phyloP scores from a whole-genome alignment of 1,140 invertebrate species.

The Monomorium pharaonis region DNA sequence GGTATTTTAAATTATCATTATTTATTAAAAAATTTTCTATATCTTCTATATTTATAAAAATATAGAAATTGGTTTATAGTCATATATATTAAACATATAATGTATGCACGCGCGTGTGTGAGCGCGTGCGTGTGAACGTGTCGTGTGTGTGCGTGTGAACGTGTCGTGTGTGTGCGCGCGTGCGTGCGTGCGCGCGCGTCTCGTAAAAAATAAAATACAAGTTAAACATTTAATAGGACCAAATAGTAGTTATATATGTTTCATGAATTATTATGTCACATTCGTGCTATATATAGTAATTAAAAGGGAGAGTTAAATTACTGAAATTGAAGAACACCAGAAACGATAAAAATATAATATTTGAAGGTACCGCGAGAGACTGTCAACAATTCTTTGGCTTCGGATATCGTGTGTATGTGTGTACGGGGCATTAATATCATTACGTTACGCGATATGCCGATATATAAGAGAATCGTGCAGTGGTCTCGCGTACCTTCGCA shows the following conservation, averaged over 20 bases:
- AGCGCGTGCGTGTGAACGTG: too few species aligned
- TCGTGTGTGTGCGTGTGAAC: too few species aligned
- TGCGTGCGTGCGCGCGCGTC: too few species aligned
- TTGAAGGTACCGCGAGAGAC: background rate
- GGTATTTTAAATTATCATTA: background rate
- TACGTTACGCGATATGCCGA: background rate
- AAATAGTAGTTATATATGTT: background rate
- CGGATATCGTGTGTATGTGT: background rate
- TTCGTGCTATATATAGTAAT: background rate
- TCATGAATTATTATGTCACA: too few species aligned
- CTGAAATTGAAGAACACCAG: background rate
- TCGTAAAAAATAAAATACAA: background rate
- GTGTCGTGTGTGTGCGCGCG: too few species aligned
- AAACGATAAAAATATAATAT: background rate
- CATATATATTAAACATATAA: too few species aligned
- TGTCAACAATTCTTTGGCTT: background rate
- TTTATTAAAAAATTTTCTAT: background rate
- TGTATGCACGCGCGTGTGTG: too few species aligned
- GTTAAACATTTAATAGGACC: background rate
- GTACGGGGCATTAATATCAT: background rate
- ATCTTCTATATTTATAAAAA: background rate
- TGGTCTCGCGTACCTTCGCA: background rate
- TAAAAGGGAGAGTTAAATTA: background rate
- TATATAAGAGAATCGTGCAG: background rate
- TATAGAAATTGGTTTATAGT: background rate